These are phyloP conservation scores for Helicolenus hilgendorfi DNA, from an alignment of 2,797 vertebrate species.

Conservation along the genomic window DNA sequence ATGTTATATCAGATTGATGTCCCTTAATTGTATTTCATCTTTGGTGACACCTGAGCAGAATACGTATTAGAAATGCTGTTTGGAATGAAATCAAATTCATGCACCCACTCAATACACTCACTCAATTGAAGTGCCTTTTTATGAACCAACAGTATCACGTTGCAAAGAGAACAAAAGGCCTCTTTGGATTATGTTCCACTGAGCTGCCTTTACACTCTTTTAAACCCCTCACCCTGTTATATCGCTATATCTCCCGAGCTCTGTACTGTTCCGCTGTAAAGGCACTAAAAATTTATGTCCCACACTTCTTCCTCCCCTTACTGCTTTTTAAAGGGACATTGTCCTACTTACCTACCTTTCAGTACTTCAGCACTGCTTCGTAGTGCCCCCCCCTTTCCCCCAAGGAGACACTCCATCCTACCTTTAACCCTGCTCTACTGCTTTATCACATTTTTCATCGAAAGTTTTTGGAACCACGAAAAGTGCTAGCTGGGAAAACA, in stretches of 20 bases:
- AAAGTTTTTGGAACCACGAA: conserved; percentile 6
- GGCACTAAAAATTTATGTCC: conserved; percentile 65
- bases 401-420: conserved; percentile 28
- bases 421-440: conserved; percentile 45
- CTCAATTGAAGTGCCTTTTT: conserved; percentile 75
- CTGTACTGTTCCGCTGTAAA: conserved; percentile 40
- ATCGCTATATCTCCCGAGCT: conserved; percentile 47
- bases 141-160: conserved; percentile 67
- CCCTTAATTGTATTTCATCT: conserved; percentile 77
- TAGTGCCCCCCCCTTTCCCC: conserved; percentile 27
- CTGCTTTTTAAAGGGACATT: conserved; percentile 69
- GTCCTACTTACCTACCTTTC: conserved; percentile 70
- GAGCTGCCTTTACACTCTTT: conserved; percentile 70
- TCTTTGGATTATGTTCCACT: conserved; percentile 61
- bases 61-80: conserved; percentile 76
- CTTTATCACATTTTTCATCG: conserved; percentile 48
- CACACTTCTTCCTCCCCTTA: conserved; percentile 46
- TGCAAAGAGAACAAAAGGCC: conserved; percentile 77
- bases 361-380: conserved; percentile 34
- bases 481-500: not conserved
- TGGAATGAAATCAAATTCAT: conserved; percentile 77
- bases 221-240: conserved; percentile 63
- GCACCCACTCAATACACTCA: conserved; percentile 70
- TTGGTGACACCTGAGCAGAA: conserved; percentile 80
- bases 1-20: conserved; percentile 66